Evolutionary conservation across 2,113 vertebrate species (phyloP), one percentile per base, ranked within the genome.

Genomic region (Acrocephalus kingi): DNA sequence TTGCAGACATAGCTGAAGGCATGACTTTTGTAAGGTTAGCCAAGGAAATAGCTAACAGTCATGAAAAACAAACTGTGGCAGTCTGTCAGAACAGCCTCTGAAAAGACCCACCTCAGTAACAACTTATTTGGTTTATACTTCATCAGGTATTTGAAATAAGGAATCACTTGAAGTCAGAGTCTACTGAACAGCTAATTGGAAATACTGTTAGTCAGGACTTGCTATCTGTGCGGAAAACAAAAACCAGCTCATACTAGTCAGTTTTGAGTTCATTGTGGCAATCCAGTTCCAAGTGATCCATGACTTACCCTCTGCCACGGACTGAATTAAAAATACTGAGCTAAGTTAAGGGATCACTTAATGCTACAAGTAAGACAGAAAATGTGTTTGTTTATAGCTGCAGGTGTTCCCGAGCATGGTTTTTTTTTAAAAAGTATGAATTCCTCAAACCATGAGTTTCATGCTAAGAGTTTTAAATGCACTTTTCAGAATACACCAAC

Each of bases 241-340:
- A 37, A 77, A 35, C 14, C 2, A 1, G 27, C 45, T 35, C 27
- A 4, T n/a, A 13, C 15, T 2, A 49, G 24, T 39, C n/a, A 16
- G 27, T 35, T 75, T 49, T 59, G 49, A 64, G 35, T 52, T 73
- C 63, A 39, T 18, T 52, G 39, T 64, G 27, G 33, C 27, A 24
- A 68, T 51, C n/a, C 0, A 0, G 15, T 41, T 72, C 35, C 0
- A 1, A 88, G 21, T 33, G 35, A 82, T 28, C 49, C n/a, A 11
- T 13, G 27, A 22, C 84, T 51, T 46, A 48, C 25, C 22, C 48
- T 52, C 64, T 66, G 35, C 51, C 43, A 55, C 5, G 16, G 49
- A 52, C 49, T 27, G 35, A 67, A 68, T 61, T 55, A 59, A 64
- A 81, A 82, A 73, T 7, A 55, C 61, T 15, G 12, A 84, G 51